Percentiles rank a stretch among this genome's conserved stretches.
These are phyloP conservation scores for Acanthoscelides obtectus DNA, from an alignment of 2,888 invertebrate genomes.

Conservation along the genomic window DNA sequence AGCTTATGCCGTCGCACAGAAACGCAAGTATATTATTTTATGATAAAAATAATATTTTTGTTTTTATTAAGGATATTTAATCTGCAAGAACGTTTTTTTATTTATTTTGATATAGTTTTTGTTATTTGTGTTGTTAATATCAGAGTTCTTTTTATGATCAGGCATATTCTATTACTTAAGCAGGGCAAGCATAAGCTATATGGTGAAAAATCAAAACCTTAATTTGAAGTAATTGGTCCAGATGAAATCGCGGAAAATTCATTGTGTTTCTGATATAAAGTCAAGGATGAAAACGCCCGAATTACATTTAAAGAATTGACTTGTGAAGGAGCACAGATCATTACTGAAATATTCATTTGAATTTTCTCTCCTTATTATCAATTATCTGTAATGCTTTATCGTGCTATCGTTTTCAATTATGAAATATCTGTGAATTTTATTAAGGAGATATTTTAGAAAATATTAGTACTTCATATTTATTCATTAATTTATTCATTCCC, in stretches of 20 bases:
- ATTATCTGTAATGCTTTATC: too few relatives aligned
- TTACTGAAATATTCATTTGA: neutral
- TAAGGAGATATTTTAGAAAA: neutral
- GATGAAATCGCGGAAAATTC: too few relatives aligned
- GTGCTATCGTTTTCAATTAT: neutral
- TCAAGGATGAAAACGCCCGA: neutral
- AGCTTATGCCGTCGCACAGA: conserved; percentile 36
- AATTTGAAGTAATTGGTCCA: too few relatives aligned
- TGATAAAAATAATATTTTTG: conserved; percentile 25
- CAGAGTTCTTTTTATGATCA: conserved; percentile 21
- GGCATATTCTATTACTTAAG: conserved; percentile 19
- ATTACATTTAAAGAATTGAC: neutral
- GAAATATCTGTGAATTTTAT: neutral
- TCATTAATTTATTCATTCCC: neutral
- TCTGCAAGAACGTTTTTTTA: conserved; percentile 21
- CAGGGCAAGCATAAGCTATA: neutral
- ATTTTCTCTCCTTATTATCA: too few relatives aligned
- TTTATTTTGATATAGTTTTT: conserved; percentile 31
- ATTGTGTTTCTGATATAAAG: too few relatives aligned
- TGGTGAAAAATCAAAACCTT: neutral
- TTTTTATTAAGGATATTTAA: conserved; percentile 16
- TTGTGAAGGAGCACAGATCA: neutral
- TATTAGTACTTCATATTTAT: neutral
- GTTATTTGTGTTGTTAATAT: conserved; percentile 41
- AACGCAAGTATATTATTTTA: conserved; percentile 39